Base-by-base conservation (phyloP, 2,797 vertebrate species). In the Lutjanus argentimaculatus region DNA sequence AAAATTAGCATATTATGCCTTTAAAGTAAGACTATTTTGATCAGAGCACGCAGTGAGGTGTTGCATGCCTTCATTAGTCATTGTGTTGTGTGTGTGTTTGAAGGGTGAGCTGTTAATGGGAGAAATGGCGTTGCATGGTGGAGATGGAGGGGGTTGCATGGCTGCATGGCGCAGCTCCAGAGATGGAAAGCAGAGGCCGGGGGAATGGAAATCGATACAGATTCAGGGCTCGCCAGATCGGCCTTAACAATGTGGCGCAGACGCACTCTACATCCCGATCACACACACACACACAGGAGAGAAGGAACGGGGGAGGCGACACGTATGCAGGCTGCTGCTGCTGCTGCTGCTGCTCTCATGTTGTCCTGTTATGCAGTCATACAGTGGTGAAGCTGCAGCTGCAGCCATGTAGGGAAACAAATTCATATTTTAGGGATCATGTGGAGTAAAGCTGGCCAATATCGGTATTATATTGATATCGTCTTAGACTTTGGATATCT, bases 161-260 rank as follows among this genome's bases (percentile, higher is more conserved):
- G 86, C 80, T 89, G 90, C 92, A 93, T 92, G 91, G 91, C 88
- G 91, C 84, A 89, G 92, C 88, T 93, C 88, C 92, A 93, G 91
- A 90, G 91, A 93, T 94, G 92, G 93, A 92, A 92, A 92, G 93
- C 90, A 90, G 92, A 94, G 92, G 92, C 91, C 87, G 82, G 91
- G 30, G 93, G 91, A 92, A 94, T 89, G 93, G 93, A 95, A 94
- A 96, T 96, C 95, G 88, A 96, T 96, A 95, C 87, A 93, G 94
- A 95, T 95, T 94, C 95, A 94, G 93, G 91, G 92, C 92, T 93
- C 94, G 91, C 93, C 93, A 93, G 94, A 95, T 95, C 95, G 91
- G 94, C 91, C 92, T 93, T 91, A 93, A 93, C 92, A 93, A 93
- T 92, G 91, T 91, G 92, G 89, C 90, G 89, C 93, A 93, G 87